Base-by-base conservation (phyloP, 2,888 invertebrate genomes). In the Drosophila diplacantha region DNA sequence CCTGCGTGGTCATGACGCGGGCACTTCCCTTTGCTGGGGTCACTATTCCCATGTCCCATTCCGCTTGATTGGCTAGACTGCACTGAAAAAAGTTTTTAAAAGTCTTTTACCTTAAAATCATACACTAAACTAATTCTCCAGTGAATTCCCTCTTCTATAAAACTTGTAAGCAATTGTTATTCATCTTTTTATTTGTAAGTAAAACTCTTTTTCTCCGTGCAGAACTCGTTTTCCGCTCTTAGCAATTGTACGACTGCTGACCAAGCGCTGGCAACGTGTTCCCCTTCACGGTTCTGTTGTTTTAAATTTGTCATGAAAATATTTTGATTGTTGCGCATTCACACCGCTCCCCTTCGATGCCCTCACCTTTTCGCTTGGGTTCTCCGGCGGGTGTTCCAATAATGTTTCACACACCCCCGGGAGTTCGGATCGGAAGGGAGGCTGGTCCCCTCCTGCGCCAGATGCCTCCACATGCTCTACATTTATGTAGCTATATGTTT, bases 271-370 rank as follows among this genome's bases (percentile, higher is more conserved):
- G 32, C 60, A 73, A 71, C 83, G 83, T 82, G 82, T 81, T 81
- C 75, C 75, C 77, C 74, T 76, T 83, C 78, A 82, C 71, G 81
- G 69, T 57, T 78, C 67, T 82, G 82, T 82, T 82, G 73, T 78
- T 82, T 79, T 79, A 81, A 82, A 82, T 83, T 82, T 82, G 83
- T 82, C 81, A 84, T 78, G 84, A 84, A 80, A 82, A 83, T 82
- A 82, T 83, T 82, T 80, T 69, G 74, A 78, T 78, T 78, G 71
- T 72, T 79, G 73, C 69, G 71, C 72, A 65, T 70, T 73, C 61
- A 52, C 57, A 11, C 18, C 29, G 9, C 46, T 53, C 35, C 43
- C 26, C 29, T 32, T 38, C 18, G 24, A 31, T 37, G 20, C 11
- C 46, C 29, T 39, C 34, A 29, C 39, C 41, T 20, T 31, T 47